Evolutionary conservation across 2,797 vertebrate genomes (phyloP).

Genomic region (Sebastes oblongus): DNA sequence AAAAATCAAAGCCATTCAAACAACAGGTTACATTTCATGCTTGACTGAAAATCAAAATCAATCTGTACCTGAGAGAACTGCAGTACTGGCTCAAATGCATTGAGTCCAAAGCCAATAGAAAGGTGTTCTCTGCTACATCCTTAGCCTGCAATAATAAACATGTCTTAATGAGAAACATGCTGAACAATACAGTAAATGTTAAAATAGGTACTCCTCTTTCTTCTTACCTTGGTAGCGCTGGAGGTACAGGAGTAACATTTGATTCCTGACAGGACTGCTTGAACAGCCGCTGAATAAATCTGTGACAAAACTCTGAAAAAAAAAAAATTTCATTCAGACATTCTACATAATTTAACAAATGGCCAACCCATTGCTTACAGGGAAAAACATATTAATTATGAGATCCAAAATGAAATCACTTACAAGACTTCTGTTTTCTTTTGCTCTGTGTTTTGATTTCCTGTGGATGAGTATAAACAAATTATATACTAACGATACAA

Average conservation of each 20-base stretch:
- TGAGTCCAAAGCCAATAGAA: conserved; percentile 83
- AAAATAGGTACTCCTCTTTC: background rate
- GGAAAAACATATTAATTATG: background rate
- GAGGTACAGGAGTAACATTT: conserved; percentile 90
- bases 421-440: conserved; percentile 89
- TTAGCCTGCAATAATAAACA: conserved; percentile 83
- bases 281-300: conserved; percentile 91
- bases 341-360: background rate
- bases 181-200: background rate
- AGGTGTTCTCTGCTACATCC: conserved; percentile 88
- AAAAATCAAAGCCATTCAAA: background rate
- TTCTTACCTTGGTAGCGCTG: conserved; percentile 86
- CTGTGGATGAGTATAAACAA: conserved; percentile 70
- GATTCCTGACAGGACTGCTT: conserved; percentile 93
- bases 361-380: background rate
- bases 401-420: conserved; percentile 64
- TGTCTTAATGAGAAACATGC: background rate
- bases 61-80: conserved; percentile 84
- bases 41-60: background rate
- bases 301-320: conserved; percentile 87
- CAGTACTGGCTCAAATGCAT: conserved; percentile 85
- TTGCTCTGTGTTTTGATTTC: conserved; percentile 77
- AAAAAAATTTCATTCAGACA: background rate
- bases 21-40: background rate
- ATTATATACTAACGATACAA: background rate